Conservation (phyloP, 2,113 vertebrate genomes). For the Hoplias malabaricus region DNA sequence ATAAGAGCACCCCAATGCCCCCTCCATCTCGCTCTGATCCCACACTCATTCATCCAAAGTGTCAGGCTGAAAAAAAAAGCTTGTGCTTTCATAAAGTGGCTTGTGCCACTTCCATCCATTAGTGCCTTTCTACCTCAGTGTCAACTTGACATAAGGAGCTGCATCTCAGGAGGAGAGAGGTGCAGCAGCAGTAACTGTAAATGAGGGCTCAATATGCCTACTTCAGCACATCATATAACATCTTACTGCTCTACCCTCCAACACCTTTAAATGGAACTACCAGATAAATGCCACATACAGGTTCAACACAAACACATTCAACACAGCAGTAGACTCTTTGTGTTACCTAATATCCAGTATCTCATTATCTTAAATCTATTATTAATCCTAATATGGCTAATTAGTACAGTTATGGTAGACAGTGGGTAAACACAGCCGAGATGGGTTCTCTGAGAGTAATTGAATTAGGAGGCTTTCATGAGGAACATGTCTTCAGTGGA, state of each 20-base stretch:
- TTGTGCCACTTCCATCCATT: slow-evolving; percentile 42
- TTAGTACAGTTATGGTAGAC: not conserved
- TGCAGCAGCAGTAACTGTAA: not conserved
- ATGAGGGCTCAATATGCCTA: not conserved
- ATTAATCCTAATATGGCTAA: not conserved
- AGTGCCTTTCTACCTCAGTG: slow-evolving; percentile 23
- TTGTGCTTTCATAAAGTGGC: not conserved
- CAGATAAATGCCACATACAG: not conserved
- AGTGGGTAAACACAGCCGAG: not conserved
- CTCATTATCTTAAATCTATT: not conserved
- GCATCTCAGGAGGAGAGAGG: not conserved
- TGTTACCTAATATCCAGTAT: not conserved
- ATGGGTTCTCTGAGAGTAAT: not conserved
- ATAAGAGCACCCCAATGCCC: not conserved
- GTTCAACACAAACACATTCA: not conserved
- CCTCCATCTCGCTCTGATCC: not conserved
- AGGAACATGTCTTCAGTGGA: not conserved
- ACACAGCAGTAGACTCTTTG: not conserved
- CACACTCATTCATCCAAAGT: not conserved
- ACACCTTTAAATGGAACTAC: not conserved
- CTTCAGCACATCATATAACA: not conserved
- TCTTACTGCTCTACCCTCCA: not conserved
- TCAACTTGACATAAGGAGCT: not conserved
- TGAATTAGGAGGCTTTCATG: not conserved
- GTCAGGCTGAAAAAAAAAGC: slow-evolving; percentile 17